These are phyloP conservation scores for Serrognathus titanus DNA, from an alignment of 2,888 invertebrate genomes.

Conservation along the genomic window DNA sequence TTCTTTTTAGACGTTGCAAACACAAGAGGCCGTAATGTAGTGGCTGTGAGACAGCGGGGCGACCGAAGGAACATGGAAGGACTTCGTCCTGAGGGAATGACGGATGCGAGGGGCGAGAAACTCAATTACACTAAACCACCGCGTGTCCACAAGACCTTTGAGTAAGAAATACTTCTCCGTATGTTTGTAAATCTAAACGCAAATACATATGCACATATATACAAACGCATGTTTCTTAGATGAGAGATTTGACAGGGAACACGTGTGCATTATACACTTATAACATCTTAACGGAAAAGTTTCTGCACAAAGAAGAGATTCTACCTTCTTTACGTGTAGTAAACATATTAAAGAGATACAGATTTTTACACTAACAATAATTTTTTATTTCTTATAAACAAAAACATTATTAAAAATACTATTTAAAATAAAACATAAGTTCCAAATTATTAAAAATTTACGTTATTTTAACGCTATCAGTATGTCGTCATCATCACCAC, in stretches of 20 bases:
- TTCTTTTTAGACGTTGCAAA: constrained; percentile 17
- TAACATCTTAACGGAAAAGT: neutral
- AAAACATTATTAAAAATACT: no score
- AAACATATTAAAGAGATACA: no score
- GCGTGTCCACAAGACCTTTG: constrained; percentile 25
- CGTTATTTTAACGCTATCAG: no score
- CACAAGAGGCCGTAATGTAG: constrained; percentile 19
- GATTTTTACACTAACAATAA: no score
- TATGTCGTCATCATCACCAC: no score
- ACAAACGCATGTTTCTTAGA: neutral
- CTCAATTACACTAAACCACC: constrained; percentile 31
- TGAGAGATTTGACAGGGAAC: neutral
- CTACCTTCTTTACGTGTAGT: no score
- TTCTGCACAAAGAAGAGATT: no score
- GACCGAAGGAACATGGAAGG: constrained; percentile 12
- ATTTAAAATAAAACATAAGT: no score
- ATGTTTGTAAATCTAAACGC: constrained; percentile 8
- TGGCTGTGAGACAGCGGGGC: constrained; percentile 12
- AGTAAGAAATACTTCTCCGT: constrained; percentile 16
- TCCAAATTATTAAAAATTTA: no score
- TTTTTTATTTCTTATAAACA: no score
- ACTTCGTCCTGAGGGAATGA: constrained; percentile 23
- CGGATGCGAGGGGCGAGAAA: constrained; percentile 27
- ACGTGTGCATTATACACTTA: neutral
- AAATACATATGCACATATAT: neutral